These are phyloP conservation scores for Physocephala rufipes DNA, from an alignment of 2,888 invertebrate species.

Conservation along the genomic window DNA sequence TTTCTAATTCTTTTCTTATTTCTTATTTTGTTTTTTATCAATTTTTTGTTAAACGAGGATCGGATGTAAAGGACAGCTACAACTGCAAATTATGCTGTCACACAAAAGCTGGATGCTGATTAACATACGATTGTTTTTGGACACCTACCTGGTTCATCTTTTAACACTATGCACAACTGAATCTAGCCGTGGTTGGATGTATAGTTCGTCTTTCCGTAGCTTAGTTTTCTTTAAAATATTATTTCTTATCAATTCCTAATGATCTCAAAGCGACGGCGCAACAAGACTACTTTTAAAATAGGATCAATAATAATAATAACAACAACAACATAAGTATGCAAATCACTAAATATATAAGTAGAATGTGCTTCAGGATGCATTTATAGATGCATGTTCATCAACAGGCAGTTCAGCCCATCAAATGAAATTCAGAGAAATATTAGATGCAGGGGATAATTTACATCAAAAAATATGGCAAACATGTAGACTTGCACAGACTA, in stretches of 20 bases:
- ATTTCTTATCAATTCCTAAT: too few species aligned
- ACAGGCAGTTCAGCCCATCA: background rate
- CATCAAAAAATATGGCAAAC: too few species aligned
- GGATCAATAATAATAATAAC: too few species aligned
- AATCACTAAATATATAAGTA: background rate
- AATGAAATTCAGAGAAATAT: background rate
- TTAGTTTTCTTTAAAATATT: too few species aligned
- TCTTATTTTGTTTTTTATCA: too few species aligned
- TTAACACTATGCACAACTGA: background rate
- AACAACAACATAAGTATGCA: too few species aligned
- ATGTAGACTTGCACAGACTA: too few species aligned
- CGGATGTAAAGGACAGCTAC: constrained; percentile 26
- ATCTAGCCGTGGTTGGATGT: background rate
- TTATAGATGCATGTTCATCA: background rate
- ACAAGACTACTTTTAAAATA: too few species aligned
- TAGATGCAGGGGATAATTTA: too few species aligned
- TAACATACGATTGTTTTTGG: background rate
- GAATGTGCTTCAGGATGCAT: background rate
- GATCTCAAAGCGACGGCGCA: too few species aligned
- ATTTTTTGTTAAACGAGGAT: too few species aligned
- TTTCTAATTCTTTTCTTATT: too few species aligned
- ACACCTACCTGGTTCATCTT: background rate
- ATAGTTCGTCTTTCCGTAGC: background rate
- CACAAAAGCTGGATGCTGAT: constrained; percentile 41
- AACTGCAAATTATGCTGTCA: constrained; percentile 47